Evolutionary conservation across 2,888 invertebrate species (phyloP).

Genomic region (Sussaba pulchella): DNA sequence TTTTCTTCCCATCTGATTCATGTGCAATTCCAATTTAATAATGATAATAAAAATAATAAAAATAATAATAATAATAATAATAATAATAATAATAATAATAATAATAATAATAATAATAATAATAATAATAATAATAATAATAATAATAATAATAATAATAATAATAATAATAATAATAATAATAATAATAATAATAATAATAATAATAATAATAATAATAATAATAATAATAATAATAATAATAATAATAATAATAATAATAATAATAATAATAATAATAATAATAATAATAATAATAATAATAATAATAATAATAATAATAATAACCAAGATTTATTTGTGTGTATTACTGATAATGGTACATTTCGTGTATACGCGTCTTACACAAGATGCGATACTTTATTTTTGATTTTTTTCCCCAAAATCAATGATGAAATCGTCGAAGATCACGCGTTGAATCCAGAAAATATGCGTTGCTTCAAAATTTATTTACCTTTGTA

Average conservation of each 20-base stretch:
- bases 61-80: slow-evolving; percentile 77
- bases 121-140: slow-evolving; percentile 72
- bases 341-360: slow-evolving; percentile 68
- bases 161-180: slow-evolving; percentile 75
- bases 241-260: slow-evolving; percentile 76
- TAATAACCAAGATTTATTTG: too few relatives aligned
- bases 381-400: slow-evolving; percentile 64
- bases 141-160: slow-evolving; percentile 51
- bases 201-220: slow-evolving; percentile 69
- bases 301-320: neutral
- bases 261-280: slow-evolving; percentile 75
- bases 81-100: slow-evolving; percentile 66
- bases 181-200: slow-evolving; percentile 76
- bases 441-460: slow-evolving; percentile 66
- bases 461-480: slow-evolving; percentile 63
- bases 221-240: too few relatives aligned
- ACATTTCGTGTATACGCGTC: slow-evolving; percentile 51
- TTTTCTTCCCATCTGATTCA: slow-evolving; percentile 76
- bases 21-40: slow-evolving; percentile 81
- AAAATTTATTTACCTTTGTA: slow-evolving; percentile 9
- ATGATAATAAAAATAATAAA: slow-evolving; percentile 73
- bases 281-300: slow-evolving; percentile 72
- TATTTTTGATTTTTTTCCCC: slow-evolving; percentile 66
- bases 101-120: slow-evolving; percentile 8
- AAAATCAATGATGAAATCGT: slow-evolving; percentile 65